A percentile compares a stretch with the other conserved stretches of the same genome.
phyloP scores from a whole-genome alignment of 1,140 invertebrate genomes.

The Drosophila rufa region DNA sequence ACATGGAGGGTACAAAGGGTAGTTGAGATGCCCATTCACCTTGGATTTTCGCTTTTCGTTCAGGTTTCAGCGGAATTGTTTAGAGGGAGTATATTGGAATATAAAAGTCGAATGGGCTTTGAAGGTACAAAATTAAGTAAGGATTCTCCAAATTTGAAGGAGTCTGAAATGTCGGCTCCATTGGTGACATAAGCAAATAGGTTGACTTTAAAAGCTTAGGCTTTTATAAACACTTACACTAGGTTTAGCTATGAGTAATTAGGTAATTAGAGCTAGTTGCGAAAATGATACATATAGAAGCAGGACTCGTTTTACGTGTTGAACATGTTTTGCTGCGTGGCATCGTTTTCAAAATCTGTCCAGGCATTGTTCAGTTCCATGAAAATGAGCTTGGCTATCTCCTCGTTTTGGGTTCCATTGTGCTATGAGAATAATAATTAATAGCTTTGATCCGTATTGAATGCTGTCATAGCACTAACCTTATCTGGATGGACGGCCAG shows the following conservation, averaged over 20 bases:
- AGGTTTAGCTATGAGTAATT: slow-evolving; percentile 57
- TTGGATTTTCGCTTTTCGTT: background rate
- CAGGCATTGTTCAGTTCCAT: slow-evolving; percentile 99
- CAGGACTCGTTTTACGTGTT: slow-evolving; percentile 69
- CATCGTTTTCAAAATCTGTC: slow-evolving; percentile 98
- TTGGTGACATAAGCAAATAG: slow-evolving; percentile 43
- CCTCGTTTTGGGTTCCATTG: slow-evolving; percentile 94
- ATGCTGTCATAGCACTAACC: slow-evolving; percentile 86
- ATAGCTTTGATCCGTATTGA: background rate
- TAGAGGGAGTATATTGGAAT: slow-evolving; percentile 3
- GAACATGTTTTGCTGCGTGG: slow-evolving; percentile 94
- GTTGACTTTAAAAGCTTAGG: slow-evolving; percentile 67
- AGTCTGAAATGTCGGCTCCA: slow-evolving; percentile 38
- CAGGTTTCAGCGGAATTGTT: background rate
- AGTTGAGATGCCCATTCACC: background rate
- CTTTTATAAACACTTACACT: slow-evolving; percentile 64
- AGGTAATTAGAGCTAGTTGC: slow-evolving; percentile 30
- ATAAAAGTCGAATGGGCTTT: slow-evolving; percentile 7
- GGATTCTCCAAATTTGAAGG: slow-evolving; percentile 64
- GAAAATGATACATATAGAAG: slow-evolving; percentile 38
- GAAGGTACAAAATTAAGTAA: slow-evolving; percentile 70
- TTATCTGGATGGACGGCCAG: slow-evolving; percentile 99
- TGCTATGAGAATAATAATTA: slow-evolving; percentile 89
- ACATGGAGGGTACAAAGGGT: background rate
- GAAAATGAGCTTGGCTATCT: slow-evolving; percentile 98